Base-by-base conservation (phyloP, 2,888 invertebrate genomes). In the Tenthredo distinguenda region DNA sequence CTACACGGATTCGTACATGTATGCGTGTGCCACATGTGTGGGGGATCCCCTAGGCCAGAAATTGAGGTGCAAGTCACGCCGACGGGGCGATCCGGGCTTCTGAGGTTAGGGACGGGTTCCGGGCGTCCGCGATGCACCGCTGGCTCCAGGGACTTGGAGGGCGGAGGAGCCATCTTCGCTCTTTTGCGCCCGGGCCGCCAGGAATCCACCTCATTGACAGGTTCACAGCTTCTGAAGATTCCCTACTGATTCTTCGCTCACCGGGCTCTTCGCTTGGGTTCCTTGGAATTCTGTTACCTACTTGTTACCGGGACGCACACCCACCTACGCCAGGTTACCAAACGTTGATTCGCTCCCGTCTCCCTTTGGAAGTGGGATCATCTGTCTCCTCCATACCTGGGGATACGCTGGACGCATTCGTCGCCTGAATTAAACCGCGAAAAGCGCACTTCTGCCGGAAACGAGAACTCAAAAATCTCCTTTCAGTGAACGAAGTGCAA, bases 11-110 rank as follows among this genome's bases (percentile, higher is more conserved):
- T 7, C n/a, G n/a, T 71, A 6, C 37, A 37, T 37, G 37, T 71
- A 15, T 62, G 81, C 21, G 58, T 21, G 21, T 58, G 21, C n/a
- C n/a, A 34, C 31, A 68, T 47, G 68, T 68, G 65, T 50, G 71
- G 18, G 43, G 26, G 68, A 76, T 84, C 83, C 83, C 72, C 40
- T 84, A 55, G 55, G 47, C 55, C 50, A 62, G 76, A 18, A 62
- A 76, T 90, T 88, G 89, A 90, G 89, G 87, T 89, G 91, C 92
- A 91, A 91, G 92, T 92, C 92, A 92, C 89, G 91, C 88, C 88
- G 82, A 62, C 77, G 85, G 88, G 86, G 86, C 86, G 82, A 86
- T 87, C 85, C 65, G 87, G 87, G 90, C 90, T 91, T 91, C 90
- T 86, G 89, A 91, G 89, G 88, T 88, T 87, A 50, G 68, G 68